These are phyloP conservation scores for Arrhopalites spinosus DNA, from an alignment of 2,888 invertebrate species.

Conservation along the genomic window DNA sequence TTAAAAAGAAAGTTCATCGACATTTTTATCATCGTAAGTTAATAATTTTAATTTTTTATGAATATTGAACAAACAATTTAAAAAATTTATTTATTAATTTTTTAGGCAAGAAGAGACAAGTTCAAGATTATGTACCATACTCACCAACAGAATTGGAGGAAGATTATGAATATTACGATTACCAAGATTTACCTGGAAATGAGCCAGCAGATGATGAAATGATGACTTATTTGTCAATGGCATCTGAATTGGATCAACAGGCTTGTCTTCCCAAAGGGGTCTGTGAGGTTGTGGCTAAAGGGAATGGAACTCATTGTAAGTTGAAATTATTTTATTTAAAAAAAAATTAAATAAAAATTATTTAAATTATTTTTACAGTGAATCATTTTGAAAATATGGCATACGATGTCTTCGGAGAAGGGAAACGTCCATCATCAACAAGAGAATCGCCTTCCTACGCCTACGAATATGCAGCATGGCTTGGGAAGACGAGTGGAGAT, in stretches of 20 bases:
- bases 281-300: slow-evolving; percentile 52
- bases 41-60: background rate
- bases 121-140: slow-evolving; percentile 28
- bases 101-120: slow-evolving; percentile 27
- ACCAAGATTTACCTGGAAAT: slow-evolving; percentile 39
- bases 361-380: background rate
- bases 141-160: slow-evolving; percentile 19
- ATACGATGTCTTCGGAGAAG: slow-evolving; percentile 30
- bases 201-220: slow-evolving; percentile 53
- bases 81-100: background rate
- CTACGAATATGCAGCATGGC: slow-evolving; percentile 53
- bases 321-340: no score
- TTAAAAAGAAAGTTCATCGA: slow-evolving; percentile 27
- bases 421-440: slow-evolving; percentile 21
- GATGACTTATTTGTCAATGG: slow-evolving; percentile 47
- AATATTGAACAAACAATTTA: background rate
- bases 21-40: background rate
- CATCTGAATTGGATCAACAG: slow-evolving; percentile 50
- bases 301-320: slow-evolving; percentile 45
- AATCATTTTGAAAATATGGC: slow-evolving; percentile 51
- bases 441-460: slow-evolving; percentile 46
- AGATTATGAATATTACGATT: slow-evolving; percentile 32
- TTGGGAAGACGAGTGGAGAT: slow-evolving; percentile 46
- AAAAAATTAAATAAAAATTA: no score
- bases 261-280: slow-evolving; percentile 54